A percentile compares a stretch with the other conserved stretches of the same genome.
These are phyloP conservation scores for Sebastolobus alascanus DNA, from an alignment of 2,797 vertebrate genomes.

Conservation along the genomic window DNA sequence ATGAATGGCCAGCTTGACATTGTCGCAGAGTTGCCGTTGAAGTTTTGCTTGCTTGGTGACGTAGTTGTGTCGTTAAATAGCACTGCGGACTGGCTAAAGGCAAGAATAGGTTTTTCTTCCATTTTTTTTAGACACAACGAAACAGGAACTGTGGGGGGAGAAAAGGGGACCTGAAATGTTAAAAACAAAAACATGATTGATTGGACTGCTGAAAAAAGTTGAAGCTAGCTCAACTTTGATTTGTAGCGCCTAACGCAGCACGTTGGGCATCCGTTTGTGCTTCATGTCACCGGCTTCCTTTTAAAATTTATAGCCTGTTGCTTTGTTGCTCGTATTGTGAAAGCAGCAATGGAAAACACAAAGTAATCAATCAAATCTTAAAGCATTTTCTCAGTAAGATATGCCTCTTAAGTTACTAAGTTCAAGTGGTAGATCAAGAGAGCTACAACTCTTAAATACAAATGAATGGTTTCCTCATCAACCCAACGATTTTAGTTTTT, in stretches of 20 bases:
- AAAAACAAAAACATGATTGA: background rate
- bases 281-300: background rate
- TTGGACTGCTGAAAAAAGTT: background rate
- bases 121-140: background rate
- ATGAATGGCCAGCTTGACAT: background rate
- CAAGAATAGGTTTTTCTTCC: background rate
- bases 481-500: background rate
- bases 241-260: background rate
- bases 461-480: background rate
- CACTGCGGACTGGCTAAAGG: background rate
- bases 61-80: background rate
- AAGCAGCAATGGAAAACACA: background rate
- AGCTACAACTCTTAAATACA: background rate
- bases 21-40: background rate
- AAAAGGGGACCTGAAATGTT: background rate
- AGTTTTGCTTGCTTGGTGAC: background rate
- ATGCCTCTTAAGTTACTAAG: too few species aligned
- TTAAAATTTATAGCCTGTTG: background rate
- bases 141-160: background rate
- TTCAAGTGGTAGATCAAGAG: background rate
- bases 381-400: too few species aligned
- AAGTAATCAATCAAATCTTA: background rate
- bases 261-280: background rate
- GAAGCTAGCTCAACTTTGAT: background rate
- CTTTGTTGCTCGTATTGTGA: background rate